A percentile compares a stretch with the other conserved stretches of the same genome.
Evolutionary conservation across 2,113 vertebrate genomes (phyloP).

Genomic region (Cygnus buccinator): DNA sequence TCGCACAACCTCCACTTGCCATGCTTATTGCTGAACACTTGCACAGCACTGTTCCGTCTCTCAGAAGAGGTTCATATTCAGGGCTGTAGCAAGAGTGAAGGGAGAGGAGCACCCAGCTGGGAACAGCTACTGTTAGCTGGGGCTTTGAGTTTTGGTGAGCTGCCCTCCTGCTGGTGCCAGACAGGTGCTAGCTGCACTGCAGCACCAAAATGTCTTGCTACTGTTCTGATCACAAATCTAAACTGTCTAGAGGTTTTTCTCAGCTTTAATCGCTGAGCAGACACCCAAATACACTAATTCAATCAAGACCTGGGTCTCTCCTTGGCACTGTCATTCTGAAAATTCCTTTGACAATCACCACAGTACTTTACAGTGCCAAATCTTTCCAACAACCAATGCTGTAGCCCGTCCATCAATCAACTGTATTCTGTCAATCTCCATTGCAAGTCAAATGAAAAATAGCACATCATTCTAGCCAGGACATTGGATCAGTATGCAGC

Average conservation of each 20-base stretch:
- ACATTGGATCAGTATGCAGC: not conserved
- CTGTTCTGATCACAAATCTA: not conserved
- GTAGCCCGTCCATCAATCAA: not conserved
- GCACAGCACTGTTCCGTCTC: not conserved
- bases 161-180: not conserved
- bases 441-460: not conserved
- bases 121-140: not conserved
- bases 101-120: not conserved
- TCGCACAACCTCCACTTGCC: not conserved
- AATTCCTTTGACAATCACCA: not conserved
- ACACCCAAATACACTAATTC: not conserved
- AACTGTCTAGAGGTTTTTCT: not conserved
- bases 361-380: not conserved
- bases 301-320: not conserved
- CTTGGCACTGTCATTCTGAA: not conserved
- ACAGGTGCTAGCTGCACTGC: not conserved
- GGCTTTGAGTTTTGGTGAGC: not conserved
- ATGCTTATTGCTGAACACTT: not conserved
- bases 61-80: not conserved
- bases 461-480: not conserved
- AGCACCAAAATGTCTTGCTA: not conserved
- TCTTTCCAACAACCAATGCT: not conserved
- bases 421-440: not conserved
- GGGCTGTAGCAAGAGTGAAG: not conserved
- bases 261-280: not conserved